Base-by-base conservation (phyloP, 2,113 vertebrate genomes). In the Daubentonia madagascariensis region DNA sequence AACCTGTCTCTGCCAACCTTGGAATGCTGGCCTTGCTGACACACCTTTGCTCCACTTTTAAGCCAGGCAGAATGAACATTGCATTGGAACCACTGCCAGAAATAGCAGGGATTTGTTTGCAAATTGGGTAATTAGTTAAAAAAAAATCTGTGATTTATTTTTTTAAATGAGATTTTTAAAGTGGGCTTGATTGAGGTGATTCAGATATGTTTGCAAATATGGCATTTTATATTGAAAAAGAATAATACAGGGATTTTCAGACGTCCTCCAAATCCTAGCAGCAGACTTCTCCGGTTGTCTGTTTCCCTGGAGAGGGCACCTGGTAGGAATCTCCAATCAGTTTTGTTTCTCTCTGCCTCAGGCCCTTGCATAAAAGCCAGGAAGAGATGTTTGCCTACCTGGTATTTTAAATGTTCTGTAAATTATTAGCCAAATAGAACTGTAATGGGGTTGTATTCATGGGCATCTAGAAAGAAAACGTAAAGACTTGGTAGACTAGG, bases 61-160 rank as follows among this genome's bases (percentile, higher is more conserved):
- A 63, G 14, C 52, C 32, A 32, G 25, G 7, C 57, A 6, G 37
- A 84, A 57, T 4, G 30, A 54, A 84, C 79, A 86, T 25, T 52
- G 23, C 50, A 45, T 37, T 20, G 68, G 91, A 73, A 37, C 61
- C 54, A 30, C 17, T 17, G 8, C 45, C 61, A 43, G 59, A 37
- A 59, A 30, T 28, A 78, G 54, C 22, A 30, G 52, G 40, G 5
- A 25, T 45, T 68, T 37, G 30, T 92, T 89, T 80, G 93, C 67
- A 73, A 68, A 80, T 40, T 79, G 61, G 50, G 20, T 73, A 52
- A 20, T 63, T 35, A 73, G 43, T 67, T 52, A 50, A 72, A 91
- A 85, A 79, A 54, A 85, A 80, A 57, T 67, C 37, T 59, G n/a
- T 80, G 75, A 92, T 85, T 94, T 18, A 28, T 75, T 80, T 95